Evolutionary conservation across 2,797 vertebrate species (phyloP).

Genomic region (Heteromormyrus szaboi): DNA sequence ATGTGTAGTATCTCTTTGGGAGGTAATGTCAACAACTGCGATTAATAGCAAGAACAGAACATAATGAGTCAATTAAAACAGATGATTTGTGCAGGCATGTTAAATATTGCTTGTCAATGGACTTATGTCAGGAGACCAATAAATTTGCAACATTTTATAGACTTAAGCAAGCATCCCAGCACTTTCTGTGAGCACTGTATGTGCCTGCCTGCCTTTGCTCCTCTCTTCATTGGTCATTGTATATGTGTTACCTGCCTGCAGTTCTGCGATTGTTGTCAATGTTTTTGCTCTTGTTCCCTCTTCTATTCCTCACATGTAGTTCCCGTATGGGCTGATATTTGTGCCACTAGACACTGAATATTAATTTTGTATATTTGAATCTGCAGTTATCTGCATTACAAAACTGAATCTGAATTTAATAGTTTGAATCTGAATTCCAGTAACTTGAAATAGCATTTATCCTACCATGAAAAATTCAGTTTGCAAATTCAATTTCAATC

Average conservation of each 20-base stretch:
- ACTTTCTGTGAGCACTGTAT: not conserved
- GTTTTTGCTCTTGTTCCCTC: not conserved
- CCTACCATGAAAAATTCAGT: too few species aligned
- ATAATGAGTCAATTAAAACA: not conserved
- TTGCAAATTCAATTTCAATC: too few species aligned
- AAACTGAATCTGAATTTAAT: too few species aligned
- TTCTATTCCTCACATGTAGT: not conserved
- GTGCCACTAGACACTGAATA: too few species aligned
- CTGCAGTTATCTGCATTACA: too few species aligned
- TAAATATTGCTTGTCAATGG: not conserved
- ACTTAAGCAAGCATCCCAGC: not conserved
- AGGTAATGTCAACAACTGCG: not conserved
- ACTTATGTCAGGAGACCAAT: not conserved
- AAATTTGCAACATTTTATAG: not conserved
- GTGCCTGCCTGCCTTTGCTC: not conserved
- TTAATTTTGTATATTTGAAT: too few species aligned
- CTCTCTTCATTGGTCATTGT: not conserved
- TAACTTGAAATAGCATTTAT: too few species aligned
- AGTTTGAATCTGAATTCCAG: too few species aligned
- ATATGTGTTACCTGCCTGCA: not conserved
- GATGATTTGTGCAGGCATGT: not conserved
- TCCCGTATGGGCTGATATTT: not conserved
- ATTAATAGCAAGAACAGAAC: not conserved
- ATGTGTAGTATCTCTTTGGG: not conserved
- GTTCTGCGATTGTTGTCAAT: not conserved